Percentiles rank a stretch among this genome's conserved stretches.
These are phyloP conservation scores for Lordiphosa fenestrarum DNA, from an alignment of 2,888 invertebrate genomes.

Conservation along the genomic window DNA sequence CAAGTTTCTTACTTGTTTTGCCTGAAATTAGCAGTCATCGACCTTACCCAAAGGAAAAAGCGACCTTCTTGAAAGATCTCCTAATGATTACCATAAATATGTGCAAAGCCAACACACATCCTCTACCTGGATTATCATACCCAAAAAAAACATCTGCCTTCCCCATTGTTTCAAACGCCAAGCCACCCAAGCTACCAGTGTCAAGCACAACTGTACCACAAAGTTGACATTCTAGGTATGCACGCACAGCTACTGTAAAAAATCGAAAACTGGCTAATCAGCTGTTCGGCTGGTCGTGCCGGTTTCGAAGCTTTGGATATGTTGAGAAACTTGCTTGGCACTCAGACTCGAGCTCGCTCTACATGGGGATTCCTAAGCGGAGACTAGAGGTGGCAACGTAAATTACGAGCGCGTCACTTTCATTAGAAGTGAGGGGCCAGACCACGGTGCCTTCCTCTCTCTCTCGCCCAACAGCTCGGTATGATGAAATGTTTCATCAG, in stretches of 20 bases:
- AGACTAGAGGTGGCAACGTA: constrained; percentile 1
- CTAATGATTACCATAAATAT: too few relatives aligned
- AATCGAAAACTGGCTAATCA: constrained; percentile 63
- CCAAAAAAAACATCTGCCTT: constrained; percentile 2
- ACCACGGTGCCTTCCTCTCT: background rate
- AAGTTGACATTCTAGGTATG: constrained; percentile 62
- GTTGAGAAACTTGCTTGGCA: constrained; percentile 24
- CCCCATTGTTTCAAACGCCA: constrained; percentile 2
- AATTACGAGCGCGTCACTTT: constrained; percentile 51
- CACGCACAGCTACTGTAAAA: constrained; percentile 44
- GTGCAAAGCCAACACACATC: background rate
- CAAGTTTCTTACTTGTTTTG: too few relatives aligned
- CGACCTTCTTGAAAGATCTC: too few relatives aligned
- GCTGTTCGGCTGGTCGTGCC: constrained; percentile 65
- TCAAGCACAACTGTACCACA: constrained; percentile 58
- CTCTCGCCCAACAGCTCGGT: too few relatives aligned
- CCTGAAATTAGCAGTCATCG: too few relatives aligned
- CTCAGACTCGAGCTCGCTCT: background rate
- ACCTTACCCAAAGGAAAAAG: too few relatives aligned
- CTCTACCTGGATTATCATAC: constrained; percentile 1
- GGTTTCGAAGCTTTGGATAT: constrained; percentile 39
- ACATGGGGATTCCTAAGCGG: too few relatives aligned
- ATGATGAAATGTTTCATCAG: too few relatives aligned
- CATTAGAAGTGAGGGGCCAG: constrained; percentile 30
- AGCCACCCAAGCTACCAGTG: constrained; percentile 27